Evolutionary conservation across 1,140 invertebrate genomes (phyloP).

Genomic region (Nylanderia fulva): DNA sequence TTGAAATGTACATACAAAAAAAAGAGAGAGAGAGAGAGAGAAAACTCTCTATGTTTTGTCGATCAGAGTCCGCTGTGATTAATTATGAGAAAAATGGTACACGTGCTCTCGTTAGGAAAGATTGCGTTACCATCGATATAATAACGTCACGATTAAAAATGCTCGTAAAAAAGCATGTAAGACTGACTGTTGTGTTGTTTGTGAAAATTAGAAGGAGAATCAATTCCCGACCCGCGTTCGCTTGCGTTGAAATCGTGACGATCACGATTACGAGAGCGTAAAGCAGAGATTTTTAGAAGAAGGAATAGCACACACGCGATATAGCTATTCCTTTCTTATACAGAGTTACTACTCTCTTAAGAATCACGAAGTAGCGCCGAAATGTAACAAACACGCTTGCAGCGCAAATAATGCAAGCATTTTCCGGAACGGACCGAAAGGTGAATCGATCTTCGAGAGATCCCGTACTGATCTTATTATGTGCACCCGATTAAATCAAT

Average conservation of each 20-base stretch:
- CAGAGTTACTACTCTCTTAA: neutral
- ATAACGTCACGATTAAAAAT: neutral
- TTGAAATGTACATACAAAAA: neutral
- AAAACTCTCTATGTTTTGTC: neutral
- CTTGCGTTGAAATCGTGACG: neutral
- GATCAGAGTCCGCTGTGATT: constrained; percentile 9
- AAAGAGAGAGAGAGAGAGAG: neutral
- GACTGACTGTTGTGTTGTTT: constrained; percentile 3
- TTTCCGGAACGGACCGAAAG: neutral
- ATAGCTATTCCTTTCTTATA: neutral
- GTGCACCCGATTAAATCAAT: neutral
- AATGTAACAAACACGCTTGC: neutral
- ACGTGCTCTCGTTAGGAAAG: neutral
- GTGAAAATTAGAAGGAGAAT: neutral
- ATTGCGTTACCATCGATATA: constrained; percentile 1
- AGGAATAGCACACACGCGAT: neutral
- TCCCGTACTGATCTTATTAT: neutral
- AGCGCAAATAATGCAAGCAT: neutral
- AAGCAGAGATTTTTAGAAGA: neutral
- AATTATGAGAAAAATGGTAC: neutral
- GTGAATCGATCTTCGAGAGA: neutral
- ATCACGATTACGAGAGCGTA: neutral
- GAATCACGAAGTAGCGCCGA: neutral
- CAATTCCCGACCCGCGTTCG: neutral
- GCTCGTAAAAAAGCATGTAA: neutral